Percentiles rank a stretch among this genome's conserved stretches.
Conservation (phyloP, 2,888 invertebrate species). For the Zelleria hepariella region DNA sequence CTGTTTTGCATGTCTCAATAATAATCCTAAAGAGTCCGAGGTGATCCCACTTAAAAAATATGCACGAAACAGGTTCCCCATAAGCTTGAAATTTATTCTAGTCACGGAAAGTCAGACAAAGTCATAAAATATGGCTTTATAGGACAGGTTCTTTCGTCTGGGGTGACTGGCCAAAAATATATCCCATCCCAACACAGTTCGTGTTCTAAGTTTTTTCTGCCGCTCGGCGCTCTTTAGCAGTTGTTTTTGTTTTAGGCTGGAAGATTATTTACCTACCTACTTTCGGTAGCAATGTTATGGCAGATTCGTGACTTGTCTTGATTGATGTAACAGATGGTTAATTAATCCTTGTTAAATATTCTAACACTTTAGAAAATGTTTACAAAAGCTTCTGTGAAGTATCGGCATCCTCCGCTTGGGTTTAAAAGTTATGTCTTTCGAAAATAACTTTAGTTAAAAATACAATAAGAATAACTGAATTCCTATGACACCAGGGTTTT, state of each 20-base stretch:
- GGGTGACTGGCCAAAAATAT: not conserved
- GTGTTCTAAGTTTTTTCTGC: not conserved
- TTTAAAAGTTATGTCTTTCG: too few relatives aligned
- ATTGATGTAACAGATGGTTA: too few relatives aligned
- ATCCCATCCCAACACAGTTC: not conserved
- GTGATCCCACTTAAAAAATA: not conserved
- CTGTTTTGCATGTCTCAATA: not conserved
- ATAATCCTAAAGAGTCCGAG: not conserved
- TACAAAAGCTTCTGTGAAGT: too few relatives aligned
- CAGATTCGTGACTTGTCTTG: too few relatives aligned
- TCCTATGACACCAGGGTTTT: not conserved
- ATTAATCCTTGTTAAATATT: too few relatives aligned
- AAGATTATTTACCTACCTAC: too few relatives aligned
- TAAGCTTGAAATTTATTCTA: not conserved
- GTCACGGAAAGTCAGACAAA: not conserved
- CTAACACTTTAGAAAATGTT: too few relatives aligned
- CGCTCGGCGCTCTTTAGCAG: too few relatives aligned
- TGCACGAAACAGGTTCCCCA: not conserved
- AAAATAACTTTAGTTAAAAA: not conserved
- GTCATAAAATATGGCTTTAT: not conserved
- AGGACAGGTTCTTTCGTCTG: not conserved
- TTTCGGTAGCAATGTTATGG: too few relatives aligned
- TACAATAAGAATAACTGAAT: not conserved
- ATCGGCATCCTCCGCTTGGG: too few relatives aligned
- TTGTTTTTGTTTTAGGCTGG: too few relatives aligned